These are phyloP conservation scores for Papilio machaon DNA, from an alignment of 1,140 invertebrate genomes.

Conservation along the genomic window DNA sequence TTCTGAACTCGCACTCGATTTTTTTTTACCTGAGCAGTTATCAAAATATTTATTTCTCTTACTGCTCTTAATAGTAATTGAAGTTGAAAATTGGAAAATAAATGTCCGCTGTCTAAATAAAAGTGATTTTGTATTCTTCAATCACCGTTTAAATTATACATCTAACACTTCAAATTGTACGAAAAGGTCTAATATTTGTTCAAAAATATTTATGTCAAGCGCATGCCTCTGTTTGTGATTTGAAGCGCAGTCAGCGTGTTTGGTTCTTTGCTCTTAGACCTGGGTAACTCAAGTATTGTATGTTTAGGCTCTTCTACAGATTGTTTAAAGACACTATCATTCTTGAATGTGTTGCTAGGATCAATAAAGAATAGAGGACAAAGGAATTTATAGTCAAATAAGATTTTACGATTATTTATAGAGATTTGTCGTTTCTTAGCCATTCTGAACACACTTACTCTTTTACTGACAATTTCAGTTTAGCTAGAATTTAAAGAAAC, in stretches of 20 bases:
- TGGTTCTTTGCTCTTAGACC: not conserved
- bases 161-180: not conserved
- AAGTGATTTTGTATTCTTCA: not conserved
- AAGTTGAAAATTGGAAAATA: not conserved
- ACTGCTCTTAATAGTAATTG: too few relatives aligned
- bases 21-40: not conserved
- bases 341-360: not conserved
- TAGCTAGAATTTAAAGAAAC: too few relatives aligned
- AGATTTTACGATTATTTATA: not conserved
- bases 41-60: too few relatives aligned
- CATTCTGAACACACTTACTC: too few relatives aligned
- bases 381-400: not conserved
- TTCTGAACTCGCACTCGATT: too few relatives aligned
- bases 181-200: not conserved
- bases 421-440: too few relatives aligned
- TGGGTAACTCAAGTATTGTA: not conserved
- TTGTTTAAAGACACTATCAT: not conserved
- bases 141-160: not conserved
- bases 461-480: too few relatives aligned
- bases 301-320: constrained; percentile 9
- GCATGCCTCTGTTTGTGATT: constrained; percentile 13
- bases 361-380: not conserved
- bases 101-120: not conserved
- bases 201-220: constrained; percentile 17
- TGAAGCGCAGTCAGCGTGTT: constrained; percentile 2